phyloP scores from a whole-genome alignment of 1,140 invertebrate genomes.

The Zaprionus tsacasi region DNA sequence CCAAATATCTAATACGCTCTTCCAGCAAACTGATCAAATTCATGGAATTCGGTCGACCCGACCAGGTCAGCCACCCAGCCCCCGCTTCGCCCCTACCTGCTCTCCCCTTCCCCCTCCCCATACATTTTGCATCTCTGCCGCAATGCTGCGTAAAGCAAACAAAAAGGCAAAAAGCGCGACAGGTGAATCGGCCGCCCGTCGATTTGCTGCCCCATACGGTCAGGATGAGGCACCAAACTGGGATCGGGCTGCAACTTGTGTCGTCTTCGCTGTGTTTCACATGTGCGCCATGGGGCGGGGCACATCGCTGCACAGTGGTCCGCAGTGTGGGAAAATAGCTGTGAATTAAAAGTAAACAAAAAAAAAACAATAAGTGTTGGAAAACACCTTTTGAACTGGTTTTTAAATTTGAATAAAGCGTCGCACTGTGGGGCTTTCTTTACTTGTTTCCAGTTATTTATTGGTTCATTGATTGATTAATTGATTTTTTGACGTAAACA shows the following conservation, averaged over 20 bases:
- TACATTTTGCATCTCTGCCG: conserved; percentile 51
- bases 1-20: conserved; percentile 78
- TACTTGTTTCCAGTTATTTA: too few relatives aligned
- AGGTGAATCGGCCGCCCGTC: conserved; percentile 79
- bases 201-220: conserved; percentile 76
- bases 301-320: conserved; percentile 36
- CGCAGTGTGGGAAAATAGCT: conserved; percentile 27
- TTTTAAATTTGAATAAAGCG: too few relatives aligned
- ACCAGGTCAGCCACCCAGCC: conserved; percentile 40
- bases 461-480: background rate
- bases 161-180: conserved; percentile 77
- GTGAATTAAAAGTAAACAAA: background rate
- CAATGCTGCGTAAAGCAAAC: conserved; percentile 67
- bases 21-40: conserved; percentile 78
- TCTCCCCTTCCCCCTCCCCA: conserved; percentile 26
- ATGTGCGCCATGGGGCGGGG: conserved; percentile 54
- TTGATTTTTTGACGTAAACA: background rate
- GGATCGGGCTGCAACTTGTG: conserved; percentile 8
- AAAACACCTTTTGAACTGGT: too few relatives aligned
- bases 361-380: background rate
- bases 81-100: background rate
- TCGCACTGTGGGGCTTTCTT: too few relatives aligned
- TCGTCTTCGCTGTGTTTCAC: conserved; percentile 56
- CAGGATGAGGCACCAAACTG: conserved; percentile 13
- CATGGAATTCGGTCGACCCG: conserved; percentile 70